A percentile compares a stretch with the other conserved stretches of the same genome.
phyloP scores from a whole-genome alignment of 2,888 invertebrate species.

The Cylindroiulus punctatus region DNA sequence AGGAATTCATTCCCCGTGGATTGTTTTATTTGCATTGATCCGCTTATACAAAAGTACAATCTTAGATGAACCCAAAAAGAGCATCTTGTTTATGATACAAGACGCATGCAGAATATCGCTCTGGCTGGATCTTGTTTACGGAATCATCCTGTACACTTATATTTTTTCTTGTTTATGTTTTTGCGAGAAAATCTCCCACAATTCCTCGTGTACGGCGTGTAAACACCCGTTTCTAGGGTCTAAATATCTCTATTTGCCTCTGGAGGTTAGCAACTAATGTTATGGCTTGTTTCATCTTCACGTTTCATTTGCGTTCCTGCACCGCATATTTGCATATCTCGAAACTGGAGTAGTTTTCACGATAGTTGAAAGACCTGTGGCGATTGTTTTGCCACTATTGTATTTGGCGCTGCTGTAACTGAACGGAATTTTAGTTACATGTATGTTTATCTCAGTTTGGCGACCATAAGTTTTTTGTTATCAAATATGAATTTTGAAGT shows the following conservation, averaged over 20 bases:
- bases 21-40: too few species aligned
- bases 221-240: not conserved
- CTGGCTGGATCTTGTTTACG: not conserved
- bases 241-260: slow-evolving; percentile 2
- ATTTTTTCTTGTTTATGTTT: not conserved
- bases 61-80: too few species aligned
- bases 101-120: too few species aligned
- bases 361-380: not conserved
- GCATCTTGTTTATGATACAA: too few species aligned
- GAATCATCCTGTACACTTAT: not conserved
- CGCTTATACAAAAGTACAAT: too few species aligned
- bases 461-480: too few species aligned
- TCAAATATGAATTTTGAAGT: too few species aligned
- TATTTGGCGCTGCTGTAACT: too few species aligned
- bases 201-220: not conserved
- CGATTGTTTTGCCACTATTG: too few species aligned
- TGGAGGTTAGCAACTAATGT: not conserved
- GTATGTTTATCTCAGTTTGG: too few species aligned
- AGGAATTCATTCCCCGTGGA: too few species aligned
- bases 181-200: not conserved
- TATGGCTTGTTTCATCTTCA: not conserved
- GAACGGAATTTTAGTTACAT: too few species aligned
- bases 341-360: not conserved
- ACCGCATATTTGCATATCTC: not conserved
- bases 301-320: not conserved